Evolutionary conservation across 2,888 invertebrate genomes (phyloP), one percentile per base, ranked within the genome.

Genomic region (Macaria notata): DNA sequence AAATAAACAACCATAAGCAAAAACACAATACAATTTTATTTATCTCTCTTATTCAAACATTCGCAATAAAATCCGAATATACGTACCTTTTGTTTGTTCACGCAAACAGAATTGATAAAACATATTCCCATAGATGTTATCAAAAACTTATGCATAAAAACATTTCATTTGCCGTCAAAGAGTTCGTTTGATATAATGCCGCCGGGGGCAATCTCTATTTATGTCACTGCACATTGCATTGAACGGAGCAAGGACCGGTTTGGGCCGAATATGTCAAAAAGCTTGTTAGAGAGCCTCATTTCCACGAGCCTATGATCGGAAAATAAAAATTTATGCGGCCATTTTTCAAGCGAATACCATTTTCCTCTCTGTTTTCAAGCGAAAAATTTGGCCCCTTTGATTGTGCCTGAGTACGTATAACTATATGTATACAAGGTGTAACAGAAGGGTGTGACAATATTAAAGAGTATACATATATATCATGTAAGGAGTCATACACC

Each of bases 111-210:
- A 49, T 58, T 49, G 49, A 53, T 49, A 47, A 54, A 52, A 54
- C 45, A 38, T 45, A 46, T 50, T 49, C 33, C 53, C 46, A 54
- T 51, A 55, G 56, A 58, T 59, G 42, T 50, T 59, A 61, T 61
- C 58, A 54, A 49, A 59, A 62, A 57, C 46, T 59, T 61, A 62
- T 64, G 60, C 59, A 64, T 64, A 64, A 57, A 56, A 65, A 64
- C 55, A 62, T 62, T 62, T 57, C 49, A 62, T 64, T 59, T 62
- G 44, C 53, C 41, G 49, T 33, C 52, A 54, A 59, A 59, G 51
- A 50, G 51, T 63, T 43, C 54, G 49, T 52, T 54, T 42, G 51
- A 45, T 54, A 52, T 49, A 56, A 60, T 44, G 46, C 52, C 36
- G 36, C 38, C 53, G 47, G 19, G 31, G 31, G 50, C 54, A 42